Evolutionary conservation across 2,797 vertebrate genomes (phyloP).

Genomic region (Rhabdophis nuchalis): DNA sequence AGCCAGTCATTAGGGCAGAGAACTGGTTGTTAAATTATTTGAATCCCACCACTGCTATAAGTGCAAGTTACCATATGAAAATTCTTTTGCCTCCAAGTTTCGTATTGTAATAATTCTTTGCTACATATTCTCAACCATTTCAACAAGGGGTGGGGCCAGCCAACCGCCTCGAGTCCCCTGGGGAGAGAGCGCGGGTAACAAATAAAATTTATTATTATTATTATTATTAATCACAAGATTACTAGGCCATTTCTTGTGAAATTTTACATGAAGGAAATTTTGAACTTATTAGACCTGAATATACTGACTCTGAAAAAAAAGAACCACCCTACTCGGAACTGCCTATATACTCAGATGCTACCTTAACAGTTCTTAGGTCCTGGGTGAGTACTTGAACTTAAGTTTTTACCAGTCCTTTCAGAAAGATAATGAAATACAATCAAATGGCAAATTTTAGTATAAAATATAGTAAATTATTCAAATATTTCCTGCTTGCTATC

Average conservation of each 20-base stretch:
- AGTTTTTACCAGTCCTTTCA: neutral
- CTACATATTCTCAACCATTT: neutral
- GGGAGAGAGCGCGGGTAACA: too few species aligned
- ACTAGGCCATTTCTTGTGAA: neutral
- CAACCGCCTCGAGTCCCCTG: too few species aligned
- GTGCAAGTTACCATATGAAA: neutral
- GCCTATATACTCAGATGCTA: neutral
- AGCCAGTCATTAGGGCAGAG: too few species aligned
- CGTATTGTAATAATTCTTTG: neutral
- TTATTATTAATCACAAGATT: too few species aligned
- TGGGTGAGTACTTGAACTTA: neutral
- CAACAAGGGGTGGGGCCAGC: too few species aligned
- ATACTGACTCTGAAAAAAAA: neutral
- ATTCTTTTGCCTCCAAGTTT: neutral
- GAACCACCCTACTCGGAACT: neutral
- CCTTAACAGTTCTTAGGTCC: neutral
- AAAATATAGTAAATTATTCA: neutral
- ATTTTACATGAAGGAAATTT: neutral
- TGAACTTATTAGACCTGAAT: neutral
- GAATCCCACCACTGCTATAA: neutral
- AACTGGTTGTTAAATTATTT: too few species aligned
- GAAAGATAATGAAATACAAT: neutral
- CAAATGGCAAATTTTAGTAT: neutral
- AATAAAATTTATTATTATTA: too few species aligned
- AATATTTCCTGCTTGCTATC: neutral